These are phyloP conservation scores for Pterostichus niger DNA, from an alignment of 2,888 invertebrate genomes.

Conservation along the genomic window DNA sequence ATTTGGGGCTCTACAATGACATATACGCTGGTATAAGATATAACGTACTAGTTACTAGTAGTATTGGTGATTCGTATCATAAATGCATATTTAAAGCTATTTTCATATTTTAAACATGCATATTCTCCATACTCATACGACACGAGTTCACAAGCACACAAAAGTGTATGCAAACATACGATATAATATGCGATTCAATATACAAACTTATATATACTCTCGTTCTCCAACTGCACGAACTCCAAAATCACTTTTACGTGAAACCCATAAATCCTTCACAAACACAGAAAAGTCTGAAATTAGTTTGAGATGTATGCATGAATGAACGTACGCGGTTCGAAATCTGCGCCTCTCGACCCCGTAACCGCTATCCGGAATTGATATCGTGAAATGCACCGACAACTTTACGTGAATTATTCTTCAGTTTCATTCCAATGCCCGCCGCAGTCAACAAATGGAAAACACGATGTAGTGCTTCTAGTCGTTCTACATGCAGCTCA, in stretches of 20 bases:
- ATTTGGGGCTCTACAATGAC: no score
- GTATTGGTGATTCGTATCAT: no score
- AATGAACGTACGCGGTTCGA: slow-evolving; percentile 52
- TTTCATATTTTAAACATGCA: not conserved
- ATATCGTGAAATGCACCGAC: slow-evolving; percentile 6
- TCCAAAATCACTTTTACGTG: slow-evolving; percentile 60
- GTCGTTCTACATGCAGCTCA: not conserved
- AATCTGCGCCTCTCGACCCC: not conserved
- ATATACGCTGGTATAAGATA: no score
- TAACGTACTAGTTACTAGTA: no score
- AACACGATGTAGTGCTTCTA: not conserved
- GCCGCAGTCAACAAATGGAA: not conserved
- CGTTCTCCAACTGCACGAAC: slow-evolving; percentile 22
- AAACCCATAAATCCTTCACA: slow-evolving; percentile 65
- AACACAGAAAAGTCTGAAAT: slow-evolving; percentile 65
- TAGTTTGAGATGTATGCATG: slow-evolving; percentile 64
- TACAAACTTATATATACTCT: slow-evolving; percentile 34
- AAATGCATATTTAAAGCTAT: no score
- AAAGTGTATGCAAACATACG: not conserved
- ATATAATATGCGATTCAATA: slow-evolving; percentile 25
- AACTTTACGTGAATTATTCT: slow-evolving; percentile 18
- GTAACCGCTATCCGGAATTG: not conserved
- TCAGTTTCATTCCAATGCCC: not conserved
- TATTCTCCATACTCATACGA: not conserved
- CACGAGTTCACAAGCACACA: not conserved